phyloP scores from a whole-genome alignment of 2,797 vertebrate genomes.

The Hozukius guyotensis region DNA sequence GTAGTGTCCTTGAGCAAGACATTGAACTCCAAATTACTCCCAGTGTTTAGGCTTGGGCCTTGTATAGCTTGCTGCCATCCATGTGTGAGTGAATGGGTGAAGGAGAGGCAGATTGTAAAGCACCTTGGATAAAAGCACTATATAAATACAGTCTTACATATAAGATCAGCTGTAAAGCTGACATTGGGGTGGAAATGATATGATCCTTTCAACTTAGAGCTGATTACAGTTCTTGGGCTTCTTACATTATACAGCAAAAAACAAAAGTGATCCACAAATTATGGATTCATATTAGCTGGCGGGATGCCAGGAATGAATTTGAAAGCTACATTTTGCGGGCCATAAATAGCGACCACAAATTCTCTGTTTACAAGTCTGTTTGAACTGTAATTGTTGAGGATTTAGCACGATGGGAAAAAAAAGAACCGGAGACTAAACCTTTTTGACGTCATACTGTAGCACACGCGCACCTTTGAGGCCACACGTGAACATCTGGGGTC shows the following conservation, averaged over 20 bases:
- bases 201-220: background rate
- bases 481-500: background rate
- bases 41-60: background rate
- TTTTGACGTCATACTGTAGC: background rate
- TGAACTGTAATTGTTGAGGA: background rate
- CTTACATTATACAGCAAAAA: constrained; percentile 10
- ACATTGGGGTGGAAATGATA: background rate
- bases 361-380: background rate
- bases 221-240: constrained; percentile 3
- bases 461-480: background rate
- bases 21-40: background rate
- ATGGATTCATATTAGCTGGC: constrained; percentile 18
- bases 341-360: constrained; percentile 2
- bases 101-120: background rate
- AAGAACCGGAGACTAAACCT: background rate
- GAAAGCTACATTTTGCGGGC: background rate
- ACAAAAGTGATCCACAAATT: constrained; percentile 15
- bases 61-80: background rate
- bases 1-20: background rate
- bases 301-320: constrained; percentile 11
- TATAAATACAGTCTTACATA: background rate
- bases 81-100: background rate
- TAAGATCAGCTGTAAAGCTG: background rate
- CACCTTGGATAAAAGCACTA: background rate
- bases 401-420: background rate